These are phyloP conservation scores for Coptodon rendalli DNA, from an alignment of 2,113 vertebrate genomes.

Conservation along the genomic window DNA sequence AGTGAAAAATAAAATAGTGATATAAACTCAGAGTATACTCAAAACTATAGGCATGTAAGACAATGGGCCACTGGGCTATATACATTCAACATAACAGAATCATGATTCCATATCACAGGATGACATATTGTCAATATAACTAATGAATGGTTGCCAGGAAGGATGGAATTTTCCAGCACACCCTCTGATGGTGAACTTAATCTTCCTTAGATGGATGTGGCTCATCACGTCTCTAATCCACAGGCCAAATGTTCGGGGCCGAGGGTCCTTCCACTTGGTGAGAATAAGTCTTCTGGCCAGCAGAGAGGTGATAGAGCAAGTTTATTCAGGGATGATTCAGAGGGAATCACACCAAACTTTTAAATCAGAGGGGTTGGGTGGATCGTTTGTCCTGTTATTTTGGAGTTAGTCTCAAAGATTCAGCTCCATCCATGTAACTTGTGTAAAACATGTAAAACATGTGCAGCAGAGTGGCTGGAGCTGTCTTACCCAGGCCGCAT, in stretches of 20 bases:
- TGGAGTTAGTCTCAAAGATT: background rate
- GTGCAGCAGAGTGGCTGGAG: background rate
- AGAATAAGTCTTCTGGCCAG: background rate
- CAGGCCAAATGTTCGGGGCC: background rate
- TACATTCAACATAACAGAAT: background rate
- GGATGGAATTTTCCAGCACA: background rate
- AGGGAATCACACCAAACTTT: background rate
- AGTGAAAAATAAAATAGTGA: background rate
- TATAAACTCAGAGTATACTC: background rate
- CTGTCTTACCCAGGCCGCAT: background rate
- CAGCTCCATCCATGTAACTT: background rate
- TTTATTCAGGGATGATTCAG: background rate
- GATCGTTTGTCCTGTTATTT: background rate
- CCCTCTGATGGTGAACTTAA: background rate
- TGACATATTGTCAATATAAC: background rate
- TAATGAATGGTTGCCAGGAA: background rate
- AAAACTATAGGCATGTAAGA: background rate
- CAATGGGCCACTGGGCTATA: background rate
- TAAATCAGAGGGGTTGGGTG: rapidly evolving
- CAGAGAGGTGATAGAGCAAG: background rate
- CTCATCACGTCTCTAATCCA: background rate
- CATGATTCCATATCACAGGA: background rate
- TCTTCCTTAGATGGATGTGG: background rate
- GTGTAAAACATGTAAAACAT: background rate
- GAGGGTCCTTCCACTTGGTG: background rate